Conservation (phyloP, 2,888 invertebrate species). For the Drosophila atripex region DNA sequence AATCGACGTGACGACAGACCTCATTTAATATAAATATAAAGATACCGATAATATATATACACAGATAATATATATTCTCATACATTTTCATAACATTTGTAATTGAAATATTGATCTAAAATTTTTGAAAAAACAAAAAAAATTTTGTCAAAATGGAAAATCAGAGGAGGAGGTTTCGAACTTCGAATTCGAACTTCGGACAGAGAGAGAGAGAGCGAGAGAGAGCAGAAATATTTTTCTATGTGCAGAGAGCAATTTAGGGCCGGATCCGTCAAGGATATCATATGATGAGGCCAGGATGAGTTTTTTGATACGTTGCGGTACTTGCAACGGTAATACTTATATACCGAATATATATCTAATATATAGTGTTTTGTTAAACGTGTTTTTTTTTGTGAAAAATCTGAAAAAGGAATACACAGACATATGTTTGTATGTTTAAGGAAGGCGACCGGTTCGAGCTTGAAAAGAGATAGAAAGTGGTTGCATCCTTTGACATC, state of each 20-base stretch:
- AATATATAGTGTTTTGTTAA: constrained; percentile 6
- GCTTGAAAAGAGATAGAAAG: neutral
- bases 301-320: constrained; percentile 8
- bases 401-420: neutral
- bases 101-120: neutral
- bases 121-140: neutral
- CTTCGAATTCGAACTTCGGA: neutral
- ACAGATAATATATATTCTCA: constrained; percentile 33
- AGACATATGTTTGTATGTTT: neutral
- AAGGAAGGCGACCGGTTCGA: neutral
- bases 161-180: neutral
- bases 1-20: constrained; percentile 15
- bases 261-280: neutral
- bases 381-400: constrained; percentile 18
- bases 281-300: neutral
- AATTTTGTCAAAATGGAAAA: no score
- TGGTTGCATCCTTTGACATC: neutral
- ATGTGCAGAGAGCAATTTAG: constrained; percentile 38
- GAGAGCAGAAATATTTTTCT: constrained; percentile 55
- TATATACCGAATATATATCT: constrained; percentile 3
- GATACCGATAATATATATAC: constrained; percentile 1
- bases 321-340: constrained; percentile 1
- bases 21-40: constrained; percentile 18
- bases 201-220: constrained; percentile 3
- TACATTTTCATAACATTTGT: constrained; percentile 33